phyloP scores from a whole-genome alignment of 2,888 invertebrate genomes.

The Ornithoptera priamus region DNA sequence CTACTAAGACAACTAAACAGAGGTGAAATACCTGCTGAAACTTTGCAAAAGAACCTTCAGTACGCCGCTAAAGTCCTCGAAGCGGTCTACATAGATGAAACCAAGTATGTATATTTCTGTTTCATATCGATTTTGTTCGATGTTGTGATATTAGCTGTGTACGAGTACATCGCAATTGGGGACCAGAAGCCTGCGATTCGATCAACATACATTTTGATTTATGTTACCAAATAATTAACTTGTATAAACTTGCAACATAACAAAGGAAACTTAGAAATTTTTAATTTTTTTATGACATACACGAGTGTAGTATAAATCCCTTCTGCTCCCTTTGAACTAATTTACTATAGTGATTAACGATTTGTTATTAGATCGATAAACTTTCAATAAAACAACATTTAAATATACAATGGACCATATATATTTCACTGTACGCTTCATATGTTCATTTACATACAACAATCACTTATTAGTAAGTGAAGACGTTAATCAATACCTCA shows the following conservation, averaged over 20 bases:
- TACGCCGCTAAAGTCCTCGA: conserved; percentile 96
- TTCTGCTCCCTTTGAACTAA: not conserved
- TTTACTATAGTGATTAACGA: no score
- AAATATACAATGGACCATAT: no score
- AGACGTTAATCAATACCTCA: not conserved
- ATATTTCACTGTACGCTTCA: no score
- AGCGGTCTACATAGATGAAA: conserved; percentile 95
- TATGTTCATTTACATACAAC: not conserved
- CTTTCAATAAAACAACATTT: no score
- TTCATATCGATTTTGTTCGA: conserved; percentile 22
- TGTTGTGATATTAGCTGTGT: conserved; percentile 11
- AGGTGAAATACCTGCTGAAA: conserved; percentile 93
- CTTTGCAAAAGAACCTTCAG: conserved; percentile 94
- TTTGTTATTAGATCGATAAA: no score
- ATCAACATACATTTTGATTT: not conserved
- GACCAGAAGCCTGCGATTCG: conserved; percentile 3
- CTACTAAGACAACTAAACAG: conserved; percentile 92
- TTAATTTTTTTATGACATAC: not conserved
- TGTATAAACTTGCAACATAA: not conserved
- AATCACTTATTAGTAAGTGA: not conserved
- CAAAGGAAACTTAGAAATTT: no score
- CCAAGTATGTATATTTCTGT: conserved; percentile 85
- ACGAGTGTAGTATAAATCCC: not conserved
- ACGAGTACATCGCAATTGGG: conserved; percentile 28
- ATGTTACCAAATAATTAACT: not conserved